A percentile compares a stretch with the other conserved stretches of the same genome.
phyloP scores from a whole-genome alignment of 2,888 invertebrate genomes.

The Athalia rosae region DNA sequence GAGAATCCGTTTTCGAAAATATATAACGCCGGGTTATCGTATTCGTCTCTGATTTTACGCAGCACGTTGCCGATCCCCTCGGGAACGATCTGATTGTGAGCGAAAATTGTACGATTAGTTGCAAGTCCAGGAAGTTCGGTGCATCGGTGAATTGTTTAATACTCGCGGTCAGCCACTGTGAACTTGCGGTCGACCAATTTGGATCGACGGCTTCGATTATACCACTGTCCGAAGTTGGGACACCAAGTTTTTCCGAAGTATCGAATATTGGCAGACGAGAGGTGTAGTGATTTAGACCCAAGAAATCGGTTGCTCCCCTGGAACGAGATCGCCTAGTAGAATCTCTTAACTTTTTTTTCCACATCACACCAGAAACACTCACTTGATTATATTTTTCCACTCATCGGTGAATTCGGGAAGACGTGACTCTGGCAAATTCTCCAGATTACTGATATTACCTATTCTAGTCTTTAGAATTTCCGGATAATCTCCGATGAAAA shows the following conservation, averaged over 20 bases:
- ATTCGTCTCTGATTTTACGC: constrained; percentile 73
- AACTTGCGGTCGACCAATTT: too few species aligned
- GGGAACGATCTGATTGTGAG: constrained; percentile 74
- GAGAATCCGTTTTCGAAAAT: constrained; percentile 79
- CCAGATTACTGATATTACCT: constrained; percentile 54
- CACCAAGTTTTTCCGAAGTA: too few species aligned
- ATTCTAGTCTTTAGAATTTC: constrained; percentile 53
- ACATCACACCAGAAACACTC: constrained; percentile 10
- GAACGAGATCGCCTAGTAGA: too few species aligned
- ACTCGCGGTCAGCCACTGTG: too few species aligned
- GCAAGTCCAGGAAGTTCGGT: too few species aligned
- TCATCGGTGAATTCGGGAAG: constrained; percentile 70
- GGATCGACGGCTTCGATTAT: too few species aligned
- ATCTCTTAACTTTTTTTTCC: too few species aligned
- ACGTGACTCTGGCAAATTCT: too few species aligned
- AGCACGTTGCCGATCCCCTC: constrained; percentile 78
- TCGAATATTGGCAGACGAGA: too few species aligned
- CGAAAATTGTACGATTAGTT: too few species aligned
- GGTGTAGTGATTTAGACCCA: constrained; percentile 86
- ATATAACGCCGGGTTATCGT: constrained; percentile 76
- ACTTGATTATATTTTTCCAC: constrained; percentile 77
- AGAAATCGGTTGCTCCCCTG: constrained; percentile 80
- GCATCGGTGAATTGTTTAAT: too few species aligned
- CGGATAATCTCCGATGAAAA: constrained; percentile 59
- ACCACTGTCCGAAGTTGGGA: too few species aligned